Evolutionary conservation across 2,888 invertebrate species (phyloP).

Genomic region (Cancer borealis): DNA sequence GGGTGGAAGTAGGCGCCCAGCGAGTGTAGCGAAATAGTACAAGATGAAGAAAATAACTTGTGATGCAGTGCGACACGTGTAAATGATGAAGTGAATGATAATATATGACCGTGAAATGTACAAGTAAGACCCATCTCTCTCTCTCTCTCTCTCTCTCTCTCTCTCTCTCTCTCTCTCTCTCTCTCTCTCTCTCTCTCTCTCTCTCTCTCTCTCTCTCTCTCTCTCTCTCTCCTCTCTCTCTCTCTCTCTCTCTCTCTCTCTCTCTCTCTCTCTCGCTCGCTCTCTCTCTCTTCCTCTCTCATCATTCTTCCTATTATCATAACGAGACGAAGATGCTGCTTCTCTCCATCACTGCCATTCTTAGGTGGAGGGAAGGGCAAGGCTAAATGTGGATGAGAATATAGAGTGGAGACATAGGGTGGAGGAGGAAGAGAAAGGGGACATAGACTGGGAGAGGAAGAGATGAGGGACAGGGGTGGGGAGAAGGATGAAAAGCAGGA

Average conservation of each 20-base stretch:
- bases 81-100: not conserved
- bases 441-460: too few relatives aligned
- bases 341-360: not conserved
- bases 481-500: not conserved
- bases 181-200: not conserved
- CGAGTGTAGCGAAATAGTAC: not conserved
- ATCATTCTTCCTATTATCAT: conserved; percentile 47
- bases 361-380: not conserved
- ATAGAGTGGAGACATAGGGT: too few relatives aligned
- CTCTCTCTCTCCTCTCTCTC: not conserved
- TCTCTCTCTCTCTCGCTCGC: not conserved
- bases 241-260: conserved; percentile 7
- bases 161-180: conserved; percentile 4
- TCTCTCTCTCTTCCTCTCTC: not conserved
- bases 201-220: not conserved
- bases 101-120: not conserved
- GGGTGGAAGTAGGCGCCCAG: not conserved
- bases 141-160: not conserved
- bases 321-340: not conserved
- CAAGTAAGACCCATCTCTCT: not conserved
- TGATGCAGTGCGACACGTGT: not conserved
- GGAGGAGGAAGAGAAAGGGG: too few relatives aligned
- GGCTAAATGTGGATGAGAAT: not conserved
- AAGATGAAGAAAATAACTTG: not conserved
- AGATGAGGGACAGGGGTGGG: too few relatives aligned